A percentile compares a stretch with the other conserved stretches of the same genome.
Conservation (phyloP, 2,113 vertebrate species). For the Etheostoma spectabile region DNA sequence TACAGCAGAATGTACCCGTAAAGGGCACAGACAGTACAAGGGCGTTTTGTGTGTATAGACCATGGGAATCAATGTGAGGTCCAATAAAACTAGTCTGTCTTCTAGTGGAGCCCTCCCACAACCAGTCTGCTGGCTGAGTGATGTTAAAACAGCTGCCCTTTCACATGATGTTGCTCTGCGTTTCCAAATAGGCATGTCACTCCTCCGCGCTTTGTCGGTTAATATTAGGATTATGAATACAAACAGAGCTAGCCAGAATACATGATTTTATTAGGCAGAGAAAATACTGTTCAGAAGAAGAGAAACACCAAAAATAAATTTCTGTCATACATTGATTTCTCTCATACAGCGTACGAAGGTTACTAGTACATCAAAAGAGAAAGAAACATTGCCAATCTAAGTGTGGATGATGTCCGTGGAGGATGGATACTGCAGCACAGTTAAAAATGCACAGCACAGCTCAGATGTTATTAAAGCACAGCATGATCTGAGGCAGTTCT, state of each 20-base stretch:
- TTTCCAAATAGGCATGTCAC: conserved; percentile 9
- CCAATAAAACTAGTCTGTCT: conserved; percentile 1
- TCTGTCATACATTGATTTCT: conserved; percentile 71
- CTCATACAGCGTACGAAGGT: conserved; percentile 57
- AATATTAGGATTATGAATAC: conserved; percentile 15
- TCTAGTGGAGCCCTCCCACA: conserved; percentile 29
- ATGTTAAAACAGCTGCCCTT: neutral
- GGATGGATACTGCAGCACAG: conserved; percentile 44
- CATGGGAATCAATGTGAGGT: conserved; percentile 56
- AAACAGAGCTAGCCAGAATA: conserved; percentile 82
- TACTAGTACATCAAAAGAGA: conserved; percentile 64
- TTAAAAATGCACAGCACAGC: conserved; percentile 36
- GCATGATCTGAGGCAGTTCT: conserved; percentile 43
- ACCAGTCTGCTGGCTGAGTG: conserved; percentile 22
- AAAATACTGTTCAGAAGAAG: conserved; percentile 83
- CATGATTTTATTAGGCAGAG: conserved; percentile 85
- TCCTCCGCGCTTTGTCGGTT: neutral
- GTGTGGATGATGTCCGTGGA: conserved; percentile 15
- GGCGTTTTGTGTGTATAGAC: conserved; percentile 2
- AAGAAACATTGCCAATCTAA: conserved; percentile 47
- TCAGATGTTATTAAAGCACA: conserved; percentile 51
- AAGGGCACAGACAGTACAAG: conserved; percentile 42
- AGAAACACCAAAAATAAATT: conserved; percentile 83
- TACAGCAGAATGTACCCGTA: conserved; percentile 54
- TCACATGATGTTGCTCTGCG: neutral